These are phyloP conservation scores for Xestoiulus laeticollis DNA, from an alignment of 2,888 invertebrate genomes.

Conservation along the genomic window DNA sequence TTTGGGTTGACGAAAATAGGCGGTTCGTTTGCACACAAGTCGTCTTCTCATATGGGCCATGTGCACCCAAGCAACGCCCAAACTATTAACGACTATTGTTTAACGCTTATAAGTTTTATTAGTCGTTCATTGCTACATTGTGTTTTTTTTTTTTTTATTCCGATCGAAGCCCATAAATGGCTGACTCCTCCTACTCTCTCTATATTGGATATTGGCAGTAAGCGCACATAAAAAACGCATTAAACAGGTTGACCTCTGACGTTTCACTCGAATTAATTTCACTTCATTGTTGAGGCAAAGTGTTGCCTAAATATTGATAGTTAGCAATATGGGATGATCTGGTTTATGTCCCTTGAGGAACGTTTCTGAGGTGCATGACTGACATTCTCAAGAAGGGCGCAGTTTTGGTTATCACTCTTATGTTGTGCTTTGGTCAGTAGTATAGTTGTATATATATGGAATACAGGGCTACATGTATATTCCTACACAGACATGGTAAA, in stretches of 20 bases:
- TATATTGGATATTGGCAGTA: slow-evolving; percentile 6
- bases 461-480: no score
- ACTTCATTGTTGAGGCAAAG: background rate
- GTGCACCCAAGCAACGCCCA: background rate
- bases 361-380: background rate
- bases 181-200: background rate
- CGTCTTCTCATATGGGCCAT: background rate
- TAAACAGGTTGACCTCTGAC: slow-evolving; percentile 4
- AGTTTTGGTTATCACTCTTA: no score
- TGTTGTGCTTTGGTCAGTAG: no score
- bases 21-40: background rate
- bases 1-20: slow-evolving; percentile 4
- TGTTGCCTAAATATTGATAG: background rate
- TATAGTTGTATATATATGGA: no score
- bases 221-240: background rate
- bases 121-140: background rate
- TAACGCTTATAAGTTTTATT: slow-evolving; percentile 26
- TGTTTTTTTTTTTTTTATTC: background rate
- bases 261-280: slow-evolving; percentile 10
- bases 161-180: background rate
- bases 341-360: background rate
- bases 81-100: slow-evolving; percentile 23
- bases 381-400: background rate
- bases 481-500: no score
- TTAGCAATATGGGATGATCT: background rate